phyloP scores from a whole-genome alignment of 1,140 invertebrate genomes.

The Drosophila saltans region DNA sequence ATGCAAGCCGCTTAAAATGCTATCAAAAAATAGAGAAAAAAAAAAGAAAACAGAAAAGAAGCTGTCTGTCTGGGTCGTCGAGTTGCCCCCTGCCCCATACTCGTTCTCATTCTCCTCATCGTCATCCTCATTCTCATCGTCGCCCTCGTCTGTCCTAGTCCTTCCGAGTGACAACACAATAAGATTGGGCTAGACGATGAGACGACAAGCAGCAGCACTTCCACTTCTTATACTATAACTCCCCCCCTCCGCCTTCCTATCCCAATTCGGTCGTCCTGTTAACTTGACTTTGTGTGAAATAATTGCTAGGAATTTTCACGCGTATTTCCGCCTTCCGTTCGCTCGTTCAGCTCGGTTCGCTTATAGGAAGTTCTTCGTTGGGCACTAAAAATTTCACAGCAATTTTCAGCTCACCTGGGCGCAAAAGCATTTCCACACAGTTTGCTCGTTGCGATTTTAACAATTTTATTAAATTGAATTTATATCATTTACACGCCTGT shows the following conservation, averaged over 20 bases:
- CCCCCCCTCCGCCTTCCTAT: slow-evolving; percentile 24
- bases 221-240: slow-evolving; percentile 13
- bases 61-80: slow-evolving; percentile 50
- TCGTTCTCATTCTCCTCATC: neutral
- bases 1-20: slow-evolving; percentile 69
- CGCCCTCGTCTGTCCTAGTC: slow-evolving; percentile 6
- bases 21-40: slow-evolving; percentile 52
- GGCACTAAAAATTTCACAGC: slow-evolving; percentile 65
- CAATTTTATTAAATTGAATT: slow-evolving; percentile 83
- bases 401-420: slow-evolving; percentile 82
- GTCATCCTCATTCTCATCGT: neutral
- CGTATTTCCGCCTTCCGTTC: slow-evolving; percentile 65
- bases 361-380: slow-evolving; percentile 39
- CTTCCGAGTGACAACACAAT: slow-evolving; percentile 35
- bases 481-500: slow-evolving; percentile 83
- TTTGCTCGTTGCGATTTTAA: slow-evolving; percentile 81
- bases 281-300: slow-evolving; percentile 72
- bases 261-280: slow-evolving; percentile 10
- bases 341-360: slow-evolving; percentile 14
- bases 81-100: neutral
- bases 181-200: slow-evolving; percentile 31
- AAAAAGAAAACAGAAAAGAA: slow-evolving; percentile 38
- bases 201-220: slow-evolving; percentile 38
- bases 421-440: slow-evolving; percentile 76
- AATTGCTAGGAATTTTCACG: slow-evolving; percentile 80